Evolutionary conservation across 92 coral and sea anemone genomes (phyloP).

Genomic region (Meandrina meandrites): DNA sequence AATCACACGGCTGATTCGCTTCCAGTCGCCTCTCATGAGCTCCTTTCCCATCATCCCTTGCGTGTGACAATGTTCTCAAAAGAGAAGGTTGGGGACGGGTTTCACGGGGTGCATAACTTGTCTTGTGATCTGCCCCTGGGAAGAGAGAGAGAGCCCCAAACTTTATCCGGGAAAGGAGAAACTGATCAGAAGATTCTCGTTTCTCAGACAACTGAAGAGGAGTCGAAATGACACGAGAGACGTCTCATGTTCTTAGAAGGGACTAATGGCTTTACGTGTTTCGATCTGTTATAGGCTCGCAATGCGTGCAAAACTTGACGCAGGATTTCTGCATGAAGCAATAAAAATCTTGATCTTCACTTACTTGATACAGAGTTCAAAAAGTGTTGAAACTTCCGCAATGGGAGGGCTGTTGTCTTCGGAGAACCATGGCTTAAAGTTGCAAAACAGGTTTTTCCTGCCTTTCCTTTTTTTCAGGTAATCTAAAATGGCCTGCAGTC

Average conservation of each 20-base stretch:
- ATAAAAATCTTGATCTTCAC: background rate
- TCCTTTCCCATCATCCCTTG: too few relatives aligned
- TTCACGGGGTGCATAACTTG: too few relatives aligned
- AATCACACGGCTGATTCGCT: too few relatives aligned
- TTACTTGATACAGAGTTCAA: constrained; percentile 29
- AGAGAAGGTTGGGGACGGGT: too few relatives aligned
- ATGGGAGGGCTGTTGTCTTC: background rate
- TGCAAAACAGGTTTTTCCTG: constrained; percentile 39
- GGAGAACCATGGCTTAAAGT: constrained; percentile 34
- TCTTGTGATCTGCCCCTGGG: too few relatives aligned
- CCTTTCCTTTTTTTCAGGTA: constrained; percentile 28
- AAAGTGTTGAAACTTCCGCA: constrained; percentile 7
- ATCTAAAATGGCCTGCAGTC: constrained; percentile 15
- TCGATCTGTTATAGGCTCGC: background rate
- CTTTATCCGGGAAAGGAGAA: too few relatives aligned
- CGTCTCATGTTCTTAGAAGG: too few relatives aligned
- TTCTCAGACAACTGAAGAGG: too few relatives aligned
- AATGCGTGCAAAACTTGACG: background rate
- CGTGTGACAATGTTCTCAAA: too few relatives aligned
- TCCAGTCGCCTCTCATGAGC: too few relatives aligned
- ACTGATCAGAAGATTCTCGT: too few relatives aligned
- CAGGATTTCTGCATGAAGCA: background rate
- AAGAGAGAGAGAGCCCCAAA: too few relatives aligned
- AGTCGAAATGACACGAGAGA: background rate
- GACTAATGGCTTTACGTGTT: background rate